Percentiles rank a stretch among this genome's conserved stretches.
Conservation (phyloP, 2,113 vertebrate species). For the Lophotis ruficrista region DNA sequence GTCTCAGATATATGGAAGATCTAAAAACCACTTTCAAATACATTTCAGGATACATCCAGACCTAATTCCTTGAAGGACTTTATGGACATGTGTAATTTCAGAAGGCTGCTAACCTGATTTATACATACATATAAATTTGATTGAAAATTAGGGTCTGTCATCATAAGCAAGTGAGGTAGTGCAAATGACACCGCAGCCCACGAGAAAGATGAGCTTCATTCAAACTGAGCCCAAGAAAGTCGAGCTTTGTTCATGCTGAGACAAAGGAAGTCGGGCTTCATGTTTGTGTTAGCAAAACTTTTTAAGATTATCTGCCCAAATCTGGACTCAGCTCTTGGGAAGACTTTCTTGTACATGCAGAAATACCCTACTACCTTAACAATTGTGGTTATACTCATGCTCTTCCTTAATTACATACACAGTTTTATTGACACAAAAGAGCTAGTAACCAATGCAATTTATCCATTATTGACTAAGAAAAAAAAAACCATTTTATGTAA, state of each 20-base stretch:
- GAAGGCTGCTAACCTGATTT: not conserved
- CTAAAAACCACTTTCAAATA: not conserved
- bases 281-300: not conserved
- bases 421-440: not conserved
- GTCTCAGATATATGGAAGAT: not conserved
- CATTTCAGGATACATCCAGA: not conserved
- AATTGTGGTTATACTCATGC: not conserved
- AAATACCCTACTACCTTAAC: not conserved
- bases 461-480: not conserved
- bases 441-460: not conserved
- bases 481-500: not conserved
- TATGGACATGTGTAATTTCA: not conserved
- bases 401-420: not conserved
- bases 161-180: not conserved
- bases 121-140: not conserved
- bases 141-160: not conserved
- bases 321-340: not conserved
- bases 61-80: not conserved
- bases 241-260: not conserved
- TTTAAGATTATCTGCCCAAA: not conserved
- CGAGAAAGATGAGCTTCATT: not conserved
- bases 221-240: not conserved
- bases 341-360: not conserved
- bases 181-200: not conserved
- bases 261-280: not conserved